A percentile compares a stretch with the other conserved stretches of the same genome.
Evolutionary conservation across 1,140 invertebrate genomes (phyloP).

Genomic region (Andricus grossulariae): DNA sequence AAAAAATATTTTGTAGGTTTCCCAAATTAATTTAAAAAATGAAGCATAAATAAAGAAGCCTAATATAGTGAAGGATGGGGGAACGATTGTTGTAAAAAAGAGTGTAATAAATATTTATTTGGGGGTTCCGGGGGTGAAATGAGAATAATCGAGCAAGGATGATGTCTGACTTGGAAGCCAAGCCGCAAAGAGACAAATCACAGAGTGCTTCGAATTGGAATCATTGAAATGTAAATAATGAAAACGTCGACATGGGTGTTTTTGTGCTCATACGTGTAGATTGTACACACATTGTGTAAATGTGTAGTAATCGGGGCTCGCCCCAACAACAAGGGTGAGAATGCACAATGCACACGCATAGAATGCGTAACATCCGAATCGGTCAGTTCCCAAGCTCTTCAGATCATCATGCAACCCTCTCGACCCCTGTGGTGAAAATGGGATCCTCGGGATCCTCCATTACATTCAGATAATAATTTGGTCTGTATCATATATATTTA

Average conservation of each 20-base stretch:
- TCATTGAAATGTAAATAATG: constrained; percentile 4
- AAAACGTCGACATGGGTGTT: constrained; percentile 12
- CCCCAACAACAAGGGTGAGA: constrained; percentile 56
- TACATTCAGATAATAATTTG: not conserved
- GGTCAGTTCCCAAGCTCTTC: constrained; percentile 52
- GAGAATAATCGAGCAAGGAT: constrained; percentile 40
- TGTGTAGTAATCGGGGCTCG: constrained; percentile 53
- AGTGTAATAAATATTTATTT: not conserved
- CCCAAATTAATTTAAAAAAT: not conserved
- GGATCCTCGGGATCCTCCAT: not conserved
- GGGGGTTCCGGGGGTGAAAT: not conserved
- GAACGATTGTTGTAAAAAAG: too few species aligned
- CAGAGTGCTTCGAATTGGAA: constrained; percentile 45
- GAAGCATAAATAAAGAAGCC: constrained; percentile 35
- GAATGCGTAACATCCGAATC: constrained; percentile 56
- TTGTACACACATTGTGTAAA: constrained; percentile 40
- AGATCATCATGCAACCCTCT: constrained; percentile 46
- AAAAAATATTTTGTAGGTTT: not conserved
- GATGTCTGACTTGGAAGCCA: constrained; percentile 60
- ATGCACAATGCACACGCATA: constrained; percentile 44
- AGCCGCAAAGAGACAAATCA: constrained; percentile 68
- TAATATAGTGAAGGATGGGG: too few species aligned
- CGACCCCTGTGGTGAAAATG: constrained; percentile 36
- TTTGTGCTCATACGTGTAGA: constrained; percentile 14
- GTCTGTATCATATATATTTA: not conserved